These are phyloP conservation scores for Muscidifurax raptorellus DNA, from an alignment of 1,140 invertebrate species.

Conservation along the genomic window DNA sequence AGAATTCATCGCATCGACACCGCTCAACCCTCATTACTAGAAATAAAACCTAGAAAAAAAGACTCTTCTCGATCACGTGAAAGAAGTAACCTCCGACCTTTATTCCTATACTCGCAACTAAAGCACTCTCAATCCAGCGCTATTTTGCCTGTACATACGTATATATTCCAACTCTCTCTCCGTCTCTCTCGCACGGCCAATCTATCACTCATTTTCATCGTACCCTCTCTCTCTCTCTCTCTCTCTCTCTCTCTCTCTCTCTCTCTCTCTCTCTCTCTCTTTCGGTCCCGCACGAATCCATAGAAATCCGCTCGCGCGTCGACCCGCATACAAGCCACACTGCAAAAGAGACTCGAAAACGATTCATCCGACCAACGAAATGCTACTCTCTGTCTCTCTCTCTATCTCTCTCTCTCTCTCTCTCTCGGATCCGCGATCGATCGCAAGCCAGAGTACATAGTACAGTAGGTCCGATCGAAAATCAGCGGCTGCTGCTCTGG, in stretches of 20 bases:
- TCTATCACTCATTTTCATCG: background rate
- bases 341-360: background rate
- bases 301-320: background rate
- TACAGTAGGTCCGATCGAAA: background rate
- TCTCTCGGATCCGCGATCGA: slow-evolving; percentile 45
- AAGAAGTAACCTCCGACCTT: background rate
- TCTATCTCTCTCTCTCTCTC: no score
- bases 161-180: background rate
- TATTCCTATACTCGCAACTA: no score
- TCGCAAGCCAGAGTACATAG: background rate
- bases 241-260: background rate
- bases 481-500: background rate
- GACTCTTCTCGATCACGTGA: background rate
- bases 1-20: no score
- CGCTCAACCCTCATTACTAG: no score
- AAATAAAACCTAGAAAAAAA: no score
- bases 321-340: background rate
- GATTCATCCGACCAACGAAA: background rate
- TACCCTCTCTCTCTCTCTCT: background rate
- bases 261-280: no score
- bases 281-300: background rate
- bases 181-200: background rate
- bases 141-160: no score
- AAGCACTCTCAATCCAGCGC: no score
- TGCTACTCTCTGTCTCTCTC: background rate